Conservation (phyloP, 2,113 vertebrate genomes). For the Ophthalmolycus amberensis region DNA sequence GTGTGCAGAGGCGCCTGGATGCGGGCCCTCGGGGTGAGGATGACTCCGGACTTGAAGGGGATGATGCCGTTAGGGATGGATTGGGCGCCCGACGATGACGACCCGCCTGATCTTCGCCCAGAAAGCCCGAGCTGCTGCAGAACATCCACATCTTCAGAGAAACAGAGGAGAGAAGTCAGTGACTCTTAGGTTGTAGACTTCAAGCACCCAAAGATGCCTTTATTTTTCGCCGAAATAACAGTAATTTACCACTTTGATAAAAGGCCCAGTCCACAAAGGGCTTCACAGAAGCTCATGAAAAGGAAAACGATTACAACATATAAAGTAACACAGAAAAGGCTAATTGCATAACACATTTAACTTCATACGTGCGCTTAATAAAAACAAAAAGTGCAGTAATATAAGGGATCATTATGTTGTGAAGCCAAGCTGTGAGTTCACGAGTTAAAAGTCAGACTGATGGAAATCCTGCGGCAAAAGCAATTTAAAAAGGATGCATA, state of each 20-base stretch:
- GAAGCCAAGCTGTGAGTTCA: constrained; percentile 21
- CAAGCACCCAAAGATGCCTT: neutral
- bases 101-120: constrained; percentile 79
- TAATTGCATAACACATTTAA: constrained; percentile 1
- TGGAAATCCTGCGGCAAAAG: constrained; percentile 56
- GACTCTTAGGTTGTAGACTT: neutral
- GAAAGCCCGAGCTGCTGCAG: constrained; percentile 92
- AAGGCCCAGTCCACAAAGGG: neutral
- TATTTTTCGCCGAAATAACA: neutral
- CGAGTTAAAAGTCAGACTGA: constrained; percentile 38
- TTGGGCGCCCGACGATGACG: constrained; percentile 68
- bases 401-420: constrained; percentile 16
- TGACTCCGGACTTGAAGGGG: constrained; percentile 91
- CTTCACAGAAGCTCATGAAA: neutral
- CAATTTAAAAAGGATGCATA: constrained; percentile 28
- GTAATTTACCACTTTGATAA: neutral
- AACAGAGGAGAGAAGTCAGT: constrained; percentile 33
- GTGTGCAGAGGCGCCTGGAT: constrained; percentile 85
- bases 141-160: constrained; percentile 92
- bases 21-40: constrained; percentile 90
- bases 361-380: constrained; percentile 20
- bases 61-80: constrained; percentile 88
- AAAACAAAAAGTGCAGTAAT: neutral
- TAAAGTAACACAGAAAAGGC: neutral
- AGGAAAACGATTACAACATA: neutral